phyloP scores from a whole-genome alignment of 2,113 vertebrate genomes.

The Chloropsis hardwickii region DNA sequence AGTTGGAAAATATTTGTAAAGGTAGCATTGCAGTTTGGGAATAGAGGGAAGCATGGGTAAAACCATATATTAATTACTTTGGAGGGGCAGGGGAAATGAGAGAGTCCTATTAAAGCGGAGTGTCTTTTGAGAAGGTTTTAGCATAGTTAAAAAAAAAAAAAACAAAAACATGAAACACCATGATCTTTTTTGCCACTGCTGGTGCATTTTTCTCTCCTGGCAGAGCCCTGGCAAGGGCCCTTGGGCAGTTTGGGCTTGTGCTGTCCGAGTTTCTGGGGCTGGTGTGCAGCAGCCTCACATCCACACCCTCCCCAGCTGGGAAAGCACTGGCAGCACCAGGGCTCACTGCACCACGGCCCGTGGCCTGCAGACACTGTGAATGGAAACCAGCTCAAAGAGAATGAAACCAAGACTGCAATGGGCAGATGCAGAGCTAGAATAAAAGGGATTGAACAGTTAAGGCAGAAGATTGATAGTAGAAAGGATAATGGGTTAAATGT shows the following conservation, averaged over 20 bases:
- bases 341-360: fast-evolving
- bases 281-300: fast-evolving
- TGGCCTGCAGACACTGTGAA: fast-evolving
- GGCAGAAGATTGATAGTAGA: not conserved
- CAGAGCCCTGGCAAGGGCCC: no score
- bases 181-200: not conserved
- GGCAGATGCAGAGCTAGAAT: not conserved
- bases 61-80: not conserved
- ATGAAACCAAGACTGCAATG: not conserved
- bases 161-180: not conserved
- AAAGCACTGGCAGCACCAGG: not conserved
- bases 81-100: not conserved
- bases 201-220: not conserved
- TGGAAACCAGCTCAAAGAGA: not conserved
- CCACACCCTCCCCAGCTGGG: fast-evolving
- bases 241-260: not conserved
- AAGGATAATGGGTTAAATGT: not conserved
- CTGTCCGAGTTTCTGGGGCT: not conserved
- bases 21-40: not conserved
- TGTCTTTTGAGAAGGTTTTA: not conserved
- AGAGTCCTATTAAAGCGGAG: not conserved
- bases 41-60: not conserved
- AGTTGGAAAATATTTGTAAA: slow-evolving; percentile 6
- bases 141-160: not conserved
- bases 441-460: not conserved